Conservation (phyloP, 2,888 invertebrate species). For the Scaptomyza flava region DNA sequence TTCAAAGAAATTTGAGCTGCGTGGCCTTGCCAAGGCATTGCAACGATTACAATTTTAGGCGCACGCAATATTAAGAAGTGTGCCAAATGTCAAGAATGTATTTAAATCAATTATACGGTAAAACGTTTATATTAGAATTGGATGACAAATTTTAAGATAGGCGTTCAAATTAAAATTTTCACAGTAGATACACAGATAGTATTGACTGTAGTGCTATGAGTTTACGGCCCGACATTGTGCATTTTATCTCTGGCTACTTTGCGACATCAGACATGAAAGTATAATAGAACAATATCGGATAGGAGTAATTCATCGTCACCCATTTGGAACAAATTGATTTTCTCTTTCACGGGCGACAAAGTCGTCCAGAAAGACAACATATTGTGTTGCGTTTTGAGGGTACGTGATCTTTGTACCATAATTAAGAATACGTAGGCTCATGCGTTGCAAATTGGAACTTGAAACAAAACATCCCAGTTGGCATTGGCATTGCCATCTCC, state of each 20-base stretch:
- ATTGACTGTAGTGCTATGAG: slow-evolving; percentile 23
- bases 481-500: slow-evolving; percentile 39
- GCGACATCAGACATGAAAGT: slow-evolving; percentile 31
- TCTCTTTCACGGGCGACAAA: slow-evolving; percentile 53
- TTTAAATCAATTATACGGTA: slow-evolving; percentile 10
- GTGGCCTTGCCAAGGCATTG: neutral
- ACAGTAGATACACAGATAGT: slow-evolving; percentile 45
- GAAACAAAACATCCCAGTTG: slow-evolving; percentile 52
- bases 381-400: slow-evolving; percentile 25
- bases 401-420: slow-evolving; percentile 57
- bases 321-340: slow-evolving; percentile 81
- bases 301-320: slow-evolving; percentile 54
- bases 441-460: slow-evolving; percentile 71
- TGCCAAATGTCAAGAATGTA: slow-evolving; percentile 6
- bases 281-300: slow-evolving; percentile 25
- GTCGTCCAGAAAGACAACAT: slow-evolving; percentile 46
- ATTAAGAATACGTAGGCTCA: slow-evolving; percentile 63
- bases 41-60: neutral
- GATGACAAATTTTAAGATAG: slow-evolving; percentile 69
- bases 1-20: neutral
- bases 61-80: neutral
- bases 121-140: slow-evolving; percentile 42
- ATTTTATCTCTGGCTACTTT: slow-evolving; percentile 57
- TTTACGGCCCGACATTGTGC: slow-evolving; percentile 33
- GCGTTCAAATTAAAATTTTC: slow-evolving; percentile 76